These are phyloP conservation scores for Zaprionus davidi DNA, from an alignment of 1,140 invertebrate genomes.

Conservation along the genomic window DNA sequence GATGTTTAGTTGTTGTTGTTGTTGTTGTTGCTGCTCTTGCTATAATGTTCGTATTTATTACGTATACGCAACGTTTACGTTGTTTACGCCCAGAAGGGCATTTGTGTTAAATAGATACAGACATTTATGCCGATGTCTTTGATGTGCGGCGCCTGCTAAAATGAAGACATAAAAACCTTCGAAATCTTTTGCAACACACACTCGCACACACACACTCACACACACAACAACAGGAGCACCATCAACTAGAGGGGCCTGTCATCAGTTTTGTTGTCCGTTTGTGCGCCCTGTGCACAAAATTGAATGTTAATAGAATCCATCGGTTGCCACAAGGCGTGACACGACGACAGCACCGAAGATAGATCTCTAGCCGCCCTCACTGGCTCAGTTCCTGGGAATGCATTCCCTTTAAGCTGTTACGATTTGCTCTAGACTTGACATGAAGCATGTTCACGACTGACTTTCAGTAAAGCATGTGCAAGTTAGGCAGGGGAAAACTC, in stretches of 20 bases:
- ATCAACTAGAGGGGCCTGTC: conserved; percentile 43
- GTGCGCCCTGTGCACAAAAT: neutral
- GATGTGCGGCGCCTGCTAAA: conserved; percentile 53
- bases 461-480: no score
- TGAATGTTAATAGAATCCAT: conserved; percentile 10
- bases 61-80: conserved; percentile 43
- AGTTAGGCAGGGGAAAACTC: no score
- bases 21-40: conserved; percentile 19
- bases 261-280: conserved; percentile 22
- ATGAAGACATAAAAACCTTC: conserved; percentile 73
- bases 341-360: conserved; percentile 3
- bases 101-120: conserved; percentile 51
- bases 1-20: conserved; percentile 8
- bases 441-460: neutral
- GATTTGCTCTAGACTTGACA: neutral
- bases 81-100: conserved; percentile 47
- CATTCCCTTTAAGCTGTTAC: neutral
- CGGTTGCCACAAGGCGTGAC: neutral
- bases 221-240: neutral
- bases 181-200: conserved; percentile 43
- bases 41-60: conserved; percentile 74
- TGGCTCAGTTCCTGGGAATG: neutral
- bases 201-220: neutral
- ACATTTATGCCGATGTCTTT: conserved; percentile 48
- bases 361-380: no score